A percentile compares a stretch with the other conserved stretches of the same genome.
Conservation (phyloP, 2,888 invertebrate genomes). For the Agrilus mali region DNA sequence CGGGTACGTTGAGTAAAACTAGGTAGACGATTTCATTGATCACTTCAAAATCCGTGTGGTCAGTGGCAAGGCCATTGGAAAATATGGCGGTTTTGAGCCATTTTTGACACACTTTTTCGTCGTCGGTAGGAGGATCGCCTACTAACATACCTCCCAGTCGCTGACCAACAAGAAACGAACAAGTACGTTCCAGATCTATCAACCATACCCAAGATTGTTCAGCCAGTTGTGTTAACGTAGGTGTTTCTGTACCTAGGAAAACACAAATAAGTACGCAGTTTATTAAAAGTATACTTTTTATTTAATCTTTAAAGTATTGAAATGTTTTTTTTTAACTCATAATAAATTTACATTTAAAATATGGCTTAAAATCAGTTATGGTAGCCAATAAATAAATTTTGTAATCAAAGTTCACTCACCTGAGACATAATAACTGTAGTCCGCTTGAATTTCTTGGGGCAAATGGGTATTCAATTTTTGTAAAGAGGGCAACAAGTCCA, state of each 20-base stretch:
- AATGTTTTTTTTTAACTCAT: neutral
- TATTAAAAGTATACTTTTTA: neutral
- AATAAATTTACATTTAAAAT: neutral
- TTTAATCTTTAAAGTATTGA: neutral
- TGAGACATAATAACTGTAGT: constrained; percentile 19
- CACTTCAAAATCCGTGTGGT: constrained; percentile 14
- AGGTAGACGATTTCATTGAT: constrained; percentile 17
- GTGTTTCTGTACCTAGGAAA: constrained; percentile 35
- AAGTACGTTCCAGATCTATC: constrained; percentile 45
- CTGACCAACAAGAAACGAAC: constrained; percentile 45
- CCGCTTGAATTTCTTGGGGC: constrained; percentile 28
- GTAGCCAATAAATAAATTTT: neutral
- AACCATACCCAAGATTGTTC: constrained; percentile 43
- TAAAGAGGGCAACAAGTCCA: constrained; percentile 31
- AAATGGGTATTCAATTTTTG: constrained; percentile 32
- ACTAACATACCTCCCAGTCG: constrained; percentile 44
- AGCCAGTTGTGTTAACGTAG: constrained; percentile 35
- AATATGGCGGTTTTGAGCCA: constrained; percentile 37
- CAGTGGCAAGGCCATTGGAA: constrained; percentile 23
- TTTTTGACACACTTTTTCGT: constrained; percentile 33
- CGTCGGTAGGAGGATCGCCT: constrained; percentile 33
- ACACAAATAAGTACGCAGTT: constrained; percentile 1
- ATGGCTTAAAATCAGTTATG: too few relatives aligned
- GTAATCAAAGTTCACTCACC: constrained; percentile 13
- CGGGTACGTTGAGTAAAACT: constrained; percentile 12